A percentile compares a stretch with the other conserved stretches of the same genome.
These are phyloP conservation scores for Balanococcus diminutus DNA, from an alignment of 2,888 invertebrate species.

Conservation along the genomic window DNA sequence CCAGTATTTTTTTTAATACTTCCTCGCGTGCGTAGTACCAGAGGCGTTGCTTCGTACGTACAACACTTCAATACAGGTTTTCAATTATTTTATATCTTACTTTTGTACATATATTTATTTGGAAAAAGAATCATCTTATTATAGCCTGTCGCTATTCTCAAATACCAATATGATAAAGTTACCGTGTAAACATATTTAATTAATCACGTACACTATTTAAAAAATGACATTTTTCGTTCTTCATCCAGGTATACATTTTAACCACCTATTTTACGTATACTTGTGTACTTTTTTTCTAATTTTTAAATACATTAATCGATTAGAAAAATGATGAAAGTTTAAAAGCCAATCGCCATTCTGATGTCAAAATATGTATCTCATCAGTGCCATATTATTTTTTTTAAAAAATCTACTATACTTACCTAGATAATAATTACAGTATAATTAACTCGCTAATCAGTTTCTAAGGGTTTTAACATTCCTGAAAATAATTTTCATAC, in stretches of 20 bases:
- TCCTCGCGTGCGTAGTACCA: conserved; percentile 29
- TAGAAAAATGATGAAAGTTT: not conserved
- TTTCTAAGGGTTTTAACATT: not conserved
- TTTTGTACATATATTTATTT: not conserved
- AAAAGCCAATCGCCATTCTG: not conserved
- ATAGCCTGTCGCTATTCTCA: conserved; percentile 32
- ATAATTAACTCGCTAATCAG: not conserved
- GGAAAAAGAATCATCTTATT: not conserved
- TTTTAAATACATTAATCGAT: not conserved
- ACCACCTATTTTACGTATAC: not conserved
- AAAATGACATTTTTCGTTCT: conserved; percentile 11
- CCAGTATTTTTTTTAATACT: not conserved
- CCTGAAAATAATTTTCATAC: not conserved
- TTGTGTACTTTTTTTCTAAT: no score
- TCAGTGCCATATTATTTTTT: not conserved
- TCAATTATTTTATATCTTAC: conserved; percentile 17
- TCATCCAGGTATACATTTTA: not conserved
- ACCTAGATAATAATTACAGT: not conserved
- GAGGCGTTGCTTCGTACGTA: conserved; percentile 36
- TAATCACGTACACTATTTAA: conserved; percentile 26
- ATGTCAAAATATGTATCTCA: not conserved
- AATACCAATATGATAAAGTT: conserved; percentile 31
- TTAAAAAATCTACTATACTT: no score
- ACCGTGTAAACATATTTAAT: conserved; percentile 26
- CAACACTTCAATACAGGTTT: conserved; percentile 18